Percentiles rank a stretch among this genome's conserved stretches.
phyloP scores from a whole-genome alignment of 2,888 invertebrate species.

The Nomada hirtipes region DNA sequence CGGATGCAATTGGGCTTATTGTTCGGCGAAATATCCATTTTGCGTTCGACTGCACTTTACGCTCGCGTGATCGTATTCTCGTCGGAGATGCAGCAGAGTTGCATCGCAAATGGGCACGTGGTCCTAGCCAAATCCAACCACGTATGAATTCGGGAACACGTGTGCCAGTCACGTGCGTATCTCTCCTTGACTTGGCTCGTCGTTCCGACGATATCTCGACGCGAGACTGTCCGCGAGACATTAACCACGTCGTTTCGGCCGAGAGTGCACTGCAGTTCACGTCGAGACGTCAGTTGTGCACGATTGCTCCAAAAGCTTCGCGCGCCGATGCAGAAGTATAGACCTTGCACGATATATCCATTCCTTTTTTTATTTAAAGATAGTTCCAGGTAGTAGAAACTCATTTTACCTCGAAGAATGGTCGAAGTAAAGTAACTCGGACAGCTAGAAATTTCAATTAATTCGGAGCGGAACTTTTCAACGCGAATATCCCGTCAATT shows the following conservation, averaged over 20 bases:
- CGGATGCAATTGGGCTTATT: slow-evolving; percentile 9
- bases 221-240: slow-evolving; percentile 54
- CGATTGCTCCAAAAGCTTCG: slow-evolving; percentile 4
- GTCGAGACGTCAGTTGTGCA: slow-evolving; percentile 12
- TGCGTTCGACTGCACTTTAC: slow-evolving; percentile 29
- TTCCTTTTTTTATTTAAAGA: too few species aligned
- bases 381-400: background rate
- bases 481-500: slow-evolving; percentile 11
- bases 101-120: slow-evolving; percentile 26
- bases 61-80: slow-evolving; percentile 36
- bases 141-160: slow-evolving; percentile 28
- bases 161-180: slow-evolving; percentile 10
- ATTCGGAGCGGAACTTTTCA: background rate
- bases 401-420: background rate
- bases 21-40: slow-evolving; percentile 24
- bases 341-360: background rate
- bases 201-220: slow-evolving; percentile 47
- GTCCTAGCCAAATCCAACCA: slow-evolving; percentile 34
- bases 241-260: slow-evolving; percentile 57
- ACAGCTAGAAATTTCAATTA: slow-evolving; percentile 18
- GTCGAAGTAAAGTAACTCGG: background rate
- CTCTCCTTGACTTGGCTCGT: slow-evolving; percentile 13
- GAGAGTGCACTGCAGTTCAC: background rate
- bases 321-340: too few species aligned
- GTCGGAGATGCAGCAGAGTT: slow-evolving; percentile 24